These are phyloP conservation scores for Bombyx mandarina DNA, from an alignment of 1,140 invertebrate genomes.

Conservation along the genomic window DNA sequence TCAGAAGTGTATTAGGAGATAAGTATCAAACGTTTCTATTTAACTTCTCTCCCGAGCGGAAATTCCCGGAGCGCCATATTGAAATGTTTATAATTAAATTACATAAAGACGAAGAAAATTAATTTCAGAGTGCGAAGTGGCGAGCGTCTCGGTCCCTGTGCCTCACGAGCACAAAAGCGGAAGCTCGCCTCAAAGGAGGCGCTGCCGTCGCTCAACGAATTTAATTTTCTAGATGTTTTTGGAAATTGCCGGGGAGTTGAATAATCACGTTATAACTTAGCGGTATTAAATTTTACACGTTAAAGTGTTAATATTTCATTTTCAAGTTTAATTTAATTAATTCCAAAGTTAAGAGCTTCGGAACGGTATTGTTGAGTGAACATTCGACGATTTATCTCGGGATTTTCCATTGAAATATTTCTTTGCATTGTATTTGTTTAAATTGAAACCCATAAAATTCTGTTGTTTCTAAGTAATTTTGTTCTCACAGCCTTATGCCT, in stretches of 20 bases:
- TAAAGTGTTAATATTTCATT: constrained; percentile 73
- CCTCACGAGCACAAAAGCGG: constrained; percentile 45
- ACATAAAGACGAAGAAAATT: constrained; percentile 72
- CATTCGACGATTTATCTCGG: constrained; percentile 3
- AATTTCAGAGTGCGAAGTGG: constrained; percentile 66
- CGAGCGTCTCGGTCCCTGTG: constrained; percentile 29
- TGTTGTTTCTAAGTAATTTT: background rate
- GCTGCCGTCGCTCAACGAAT: constrained; percentile 48
- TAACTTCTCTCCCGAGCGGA: constrained; percentile 58
- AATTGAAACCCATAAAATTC: background rate
- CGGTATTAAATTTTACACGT: constrained; percentile 72
- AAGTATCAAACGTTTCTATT: constrained; percentile 71
- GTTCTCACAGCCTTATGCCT: too few relatives aligned
- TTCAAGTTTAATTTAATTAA: constrained; percentile 73
- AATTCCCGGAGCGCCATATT: constrained; percentile 67
- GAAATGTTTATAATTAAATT: constrained; percentile 72
- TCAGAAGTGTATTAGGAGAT: constrained; percentile 65
- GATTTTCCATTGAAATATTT: constrained; percentile 28
- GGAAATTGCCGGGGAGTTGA: constrained; percentile 64
- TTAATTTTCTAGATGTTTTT: constrained; percentile 68
- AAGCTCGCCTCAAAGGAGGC: constrained; percentile 50
- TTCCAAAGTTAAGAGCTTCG: constrained; percentile 48
- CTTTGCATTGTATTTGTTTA: constrained; percentile 8
- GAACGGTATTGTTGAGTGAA: constrained; percentile 8
- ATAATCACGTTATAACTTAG: constrained; percentile 70